Percentiles rank a stretch among this genome's conserved stretches.
Evolutionary conservation across 1,140 invertebrate species (phyloP).

Genomic region (Bacillus rossius): DNA sequence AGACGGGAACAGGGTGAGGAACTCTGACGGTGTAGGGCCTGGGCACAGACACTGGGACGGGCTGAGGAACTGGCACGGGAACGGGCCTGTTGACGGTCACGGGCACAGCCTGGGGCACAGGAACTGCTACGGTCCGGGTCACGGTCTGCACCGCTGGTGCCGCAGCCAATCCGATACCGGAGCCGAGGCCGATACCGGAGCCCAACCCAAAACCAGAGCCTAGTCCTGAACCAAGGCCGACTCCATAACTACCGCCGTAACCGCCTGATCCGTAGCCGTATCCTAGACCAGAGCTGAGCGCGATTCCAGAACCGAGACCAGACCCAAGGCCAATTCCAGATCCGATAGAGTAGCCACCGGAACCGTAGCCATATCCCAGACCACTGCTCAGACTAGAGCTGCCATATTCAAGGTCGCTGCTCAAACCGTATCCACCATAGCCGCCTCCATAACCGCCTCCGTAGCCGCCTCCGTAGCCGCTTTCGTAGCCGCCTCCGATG

Average conservation of each 20-base stretch:
- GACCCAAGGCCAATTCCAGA: too few relatives aligned
- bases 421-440: too few relatives aligned
- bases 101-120: neutral
- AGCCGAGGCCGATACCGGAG: neutral
- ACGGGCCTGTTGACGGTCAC: neutral
- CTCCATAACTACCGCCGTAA: neutral
- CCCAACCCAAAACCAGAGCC: neutral
- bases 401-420: too few relatives aligned
- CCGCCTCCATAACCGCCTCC: too few relatives aligned
- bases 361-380: too few relatives aligned
- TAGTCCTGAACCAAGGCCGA: neutral
- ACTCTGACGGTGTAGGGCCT: neutral
- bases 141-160: neutral
- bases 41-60: conserved; percentile 6
- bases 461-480: too few relatives aligned
- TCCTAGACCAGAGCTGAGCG: too few relatives aligned
- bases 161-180: neutral
- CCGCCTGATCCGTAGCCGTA: too few relatives aligned
- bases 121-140: neutral
- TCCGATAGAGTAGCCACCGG: too few relatives aligned
- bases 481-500: too few relatives aligned
- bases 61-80: neutral
- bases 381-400: neutral
- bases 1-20: conserved; percentile 3
- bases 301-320: too few relatives aligned